A percentile compares a stretch with the other conserved stretches of the same genome.
Conservation (phyloP, 1,140 invertebrate species). For the Lepidotrigona ventralis region DNA sequence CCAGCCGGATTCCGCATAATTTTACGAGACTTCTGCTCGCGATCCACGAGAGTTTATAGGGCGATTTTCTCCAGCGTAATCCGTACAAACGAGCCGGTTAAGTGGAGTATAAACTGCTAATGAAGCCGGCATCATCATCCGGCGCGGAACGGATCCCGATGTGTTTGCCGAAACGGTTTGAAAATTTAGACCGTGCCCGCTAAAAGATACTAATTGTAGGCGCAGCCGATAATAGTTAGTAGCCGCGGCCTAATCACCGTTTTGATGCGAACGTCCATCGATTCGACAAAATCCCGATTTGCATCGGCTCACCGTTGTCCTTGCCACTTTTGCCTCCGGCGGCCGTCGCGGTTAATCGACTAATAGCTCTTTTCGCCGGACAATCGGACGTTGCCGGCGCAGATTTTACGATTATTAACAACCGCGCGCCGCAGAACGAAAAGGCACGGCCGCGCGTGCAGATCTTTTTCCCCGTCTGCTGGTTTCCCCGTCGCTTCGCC, state of each 20-base stretch:
- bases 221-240: slow-evolving; percentile 58
- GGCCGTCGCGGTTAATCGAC: neutral
- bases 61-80: slow-evolving; percentile 51
- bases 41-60: slow-evolving; percentile 20
- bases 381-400: neutral
- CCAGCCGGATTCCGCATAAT: slow-evolving; percentile 36
- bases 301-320: slow-evolving; percentile 5
- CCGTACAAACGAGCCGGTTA: slow-evolving; percentile 42
- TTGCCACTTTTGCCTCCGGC: neutral
- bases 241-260: slow-evolving; percentile 42
- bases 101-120: slow-evolving; percentile 59
- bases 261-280: slow-evolving; percentile 16
- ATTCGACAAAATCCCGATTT: slow-evolving; percentile 41
- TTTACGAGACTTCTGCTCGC: slow-evolving; percentile 44
- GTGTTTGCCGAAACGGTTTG: slow-evolving; percentile 63
- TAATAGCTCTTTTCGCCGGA: neutral
- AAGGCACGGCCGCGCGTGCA: no score
- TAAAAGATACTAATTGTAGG: slow-evolving; percentile 68
- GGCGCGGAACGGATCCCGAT: slow-evolving; percentile 54
- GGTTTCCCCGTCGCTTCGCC: neutral
- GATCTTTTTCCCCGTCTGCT: no score
- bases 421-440: neutral
- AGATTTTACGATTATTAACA: neutral
- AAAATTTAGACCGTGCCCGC: slow-evolving; percentile 64
- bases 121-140: slow-evolving; percentile 37